Conservation (phyloP, 2,888 invertebrate species). For the Shargacucullia verbasci region DNA sequence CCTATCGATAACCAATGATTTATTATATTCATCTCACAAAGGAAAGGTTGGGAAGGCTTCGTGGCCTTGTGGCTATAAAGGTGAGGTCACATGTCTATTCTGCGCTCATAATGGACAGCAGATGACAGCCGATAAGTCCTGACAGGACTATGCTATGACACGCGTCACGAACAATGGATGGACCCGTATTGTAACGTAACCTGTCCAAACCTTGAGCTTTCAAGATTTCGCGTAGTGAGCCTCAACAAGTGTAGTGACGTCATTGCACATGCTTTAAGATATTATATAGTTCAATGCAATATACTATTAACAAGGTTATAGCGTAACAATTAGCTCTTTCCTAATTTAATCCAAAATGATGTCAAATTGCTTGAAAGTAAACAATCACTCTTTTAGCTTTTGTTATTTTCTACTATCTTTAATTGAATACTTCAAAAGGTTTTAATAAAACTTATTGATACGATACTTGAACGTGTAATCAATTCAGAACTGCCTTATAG, state of each 20-base stretch:
- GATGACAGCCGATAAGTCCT: constrained; percentile 82
- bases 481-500: background rate
- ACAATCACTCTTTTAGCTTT: no score
- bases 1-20: constrained; percentile 67
- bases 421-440: no score
- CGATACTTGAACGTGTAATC: background rate
- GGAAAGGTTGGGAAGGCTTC: constrained; percentile 71
- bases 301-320: constrained; percentile 17
- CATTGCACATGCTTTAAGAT: constrained; percentile 25
- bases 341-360: no score
- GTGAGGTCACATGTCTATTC: constrained; percentile 78
- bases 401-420: no score
- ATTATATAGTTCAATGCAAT: constrained; percentile 40
- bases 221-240: constrained; percentile 23
- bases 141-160: constrained; percentile 52
- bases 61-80: constrained; percentile 73
- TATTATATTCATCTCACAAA: constrained; percentile 66
- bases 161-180: constrained; percentile 42
- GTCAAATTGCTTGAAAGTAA: no score
- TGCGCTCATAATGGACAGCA: constrained; percentile 75
- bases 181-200: constrained; percentile 34
- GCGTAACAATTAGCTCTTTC: constrained; percentile 21
- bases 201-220: constrained; percentile 38
- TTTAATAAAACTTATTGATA: background rate
- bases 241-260: constrained; percentile 34